Percentiles rank a stretch among this genome's conserved stretches.
phyloP scores from a whole-genome alignment of 2,888 invertebrate genomes.

The Meghimatium bilineatum region DNA sequence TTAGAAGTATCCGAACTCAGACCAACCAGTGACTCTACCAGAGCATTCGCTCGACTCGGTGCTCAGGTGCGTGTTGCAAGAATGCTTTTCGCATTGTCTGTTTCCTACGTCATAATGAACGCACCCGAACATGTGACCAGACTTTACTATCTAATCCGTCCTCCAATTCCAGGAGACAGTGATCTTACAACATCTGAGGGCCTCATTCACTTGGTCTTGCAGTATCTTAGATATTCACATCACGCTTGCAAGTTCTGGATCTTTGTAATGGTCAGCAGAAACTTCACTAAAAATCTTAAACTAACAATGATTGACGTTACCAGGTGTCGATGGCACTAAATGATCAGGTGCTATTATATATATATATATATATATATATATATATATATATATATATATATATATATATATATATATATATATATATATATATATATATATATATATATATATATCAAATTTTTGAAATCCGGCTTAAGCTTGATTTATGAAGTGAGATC shows the following conservation, averaged over 20 bases:
- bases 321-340: not conserved
- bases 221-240: slow-evolving; percentile 53
- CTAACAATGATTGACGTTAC: not conserved
- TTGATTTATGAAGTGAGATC: no score
- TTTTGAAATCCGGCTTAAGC: no score
- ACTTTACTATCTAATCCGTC: slow-evolving; percentile 52
- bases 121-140: slow-evolving; percentile 56
- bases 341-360: not conserved
- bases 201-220: slow-evolving; percentile 51
- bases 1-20: not conserved
- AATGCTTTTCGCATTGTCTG: slow-evolving; percentile 56
- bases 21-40: not conserved
- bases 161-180: not conserved
- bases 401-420: slow-evolving; percentile 17
- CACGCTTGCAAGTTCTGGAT: slow-evolving; percentile 56
- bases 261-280: slow-evolving; percentile 55
- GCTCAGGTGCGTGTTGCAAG: slow-evolving; percentile 55
- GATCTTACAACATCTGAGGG: slow-evolving; percentile 41
- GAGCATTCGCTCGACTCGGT: not conserved
- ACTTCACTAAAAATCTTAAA: slow-evolving; percentile 46
- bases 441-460: no score
- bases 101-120: slow-evolving; percentile 54
- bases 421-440: not conserved
- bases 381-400: slow-evolving; percentile 11
- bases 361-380: slow-evolving; percentile 18